Conservation (phyloP, 2,113 vertebrate species). For the Nycticorax nycticorax region DNA sequence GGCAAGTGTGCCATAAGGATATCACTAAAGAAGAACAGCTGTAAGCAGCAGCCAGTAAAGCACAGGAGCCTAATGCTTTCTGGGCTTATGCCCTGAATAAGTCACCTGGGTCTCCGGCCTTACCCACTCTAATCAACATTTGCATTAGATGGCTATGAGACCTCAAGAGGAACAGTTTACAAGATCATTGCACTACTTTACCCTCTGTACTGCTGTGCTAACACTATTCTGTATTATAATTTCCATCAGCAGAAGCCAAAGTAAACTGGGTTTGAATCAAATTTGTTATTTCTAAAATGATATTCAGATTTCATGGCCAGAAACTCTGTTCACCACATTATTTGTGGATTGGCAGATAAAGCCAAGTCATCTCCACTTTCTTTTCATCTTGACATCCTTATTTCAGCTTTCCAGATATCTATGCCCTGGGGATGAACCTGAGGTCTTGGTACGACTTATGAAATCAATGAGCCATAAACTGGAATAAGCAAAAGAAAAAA, state of each 20-base stretch:
- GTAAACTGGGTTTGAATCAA: not conserved
- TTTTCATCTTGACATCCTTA: not conserved
- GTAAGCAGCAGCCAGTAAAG: not conserved
- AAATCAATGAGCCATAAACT: slow-evolving; percentile 16
- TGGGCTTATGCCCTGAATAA: not conserved
- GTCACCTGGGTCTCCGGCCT: not conserved
- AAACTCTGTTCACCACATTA: not conserved
- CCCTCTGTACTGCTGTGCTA: not conserved
- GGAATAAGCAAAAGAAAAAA: not conserved
- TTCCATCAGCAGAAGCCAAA: not conserved
- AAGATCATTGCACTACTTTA: not conserved
- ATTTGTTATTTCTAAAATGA: not conserved
- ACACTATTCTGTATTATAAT: not conserved
- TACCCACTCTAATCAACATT: not conserved
- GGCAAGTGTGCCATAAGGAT: not conserved
- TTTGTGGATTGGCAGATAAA: not conserved
- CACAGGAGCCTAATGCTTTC: not conserved
- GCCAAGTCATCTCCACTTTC: not conserved
- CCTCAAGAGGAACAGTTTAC: not conserved
- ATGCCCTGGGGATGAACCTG: not conserved
- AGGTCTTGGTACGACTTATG: not conserved
- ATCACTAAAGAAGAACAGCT: not conserved
- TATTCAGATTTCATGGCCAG: not conserved
- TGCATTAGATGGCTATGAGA: not conserved
- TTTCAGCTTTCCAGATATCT: slow-evolving; percentile 8